Base-by-base conservation (phyloP, 2,888 invertebrate species). In the Diachrysia chrysitis region DNA sequence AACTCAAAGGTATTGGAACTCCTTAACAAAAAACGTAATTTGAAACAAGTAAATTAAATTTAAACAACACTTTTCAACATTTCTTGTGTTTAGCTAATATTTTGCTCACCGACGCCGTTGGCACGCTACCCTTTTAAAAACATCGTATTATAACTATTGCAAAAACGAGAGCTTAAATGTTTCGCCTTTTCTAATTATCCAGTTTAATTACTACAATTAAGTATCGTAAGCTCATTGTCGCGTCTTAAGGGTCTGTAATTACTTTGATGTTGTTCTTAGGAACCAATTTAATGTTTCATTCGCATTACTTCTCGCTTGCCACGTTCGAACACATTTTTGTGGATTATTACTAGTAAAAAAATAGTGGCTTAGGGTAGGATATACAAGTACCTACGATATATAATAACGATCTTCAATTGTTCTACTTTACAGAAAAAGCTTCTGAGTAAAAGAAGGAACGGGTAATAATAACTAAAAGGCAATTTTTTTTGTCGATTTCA, bases 141-240 rank as follows among this genome's bases (percentile, higher is more conserved):
- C 46, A 29, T 2, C 32, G 42, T 63, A 69, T 73, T 67, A 73
- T 51, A 35, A 48, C 65, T 76, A 82, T 78, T 72, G 78, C 29
- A 19, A 42, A 69, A 71, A 61, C 71, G 69, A 68, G 60, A 56
- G 51, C 66, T 75, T 62, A 72, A 73, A 70, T 78, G 73, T 72
- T 73, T 63, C 60, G 58, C 66, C 82, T 66, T 76, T 71, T 61
- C 69, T 74, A 81, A 82, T 82, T 83, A 82, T 63, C 65, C 46
- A 54, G 35, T 80, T 76, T 87, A 89, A 90, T 90, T 89, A 83
- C 77, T 61, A 80, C 85, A 87, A 89, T 88, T 89, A 87, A 76
- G 79, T 79, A 77, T 82, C 73, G 75, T 75, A 78, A 79, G 83
- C 71, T 80, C 82, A 81, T 81, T 86, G 84, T 85, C 84, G 78